Evolutionary conservation across 2,113 vertebrate species (phyloP), one percentile per base, ranked within the genome.

Genomic region (Triplophysa tibetana): DNA sequence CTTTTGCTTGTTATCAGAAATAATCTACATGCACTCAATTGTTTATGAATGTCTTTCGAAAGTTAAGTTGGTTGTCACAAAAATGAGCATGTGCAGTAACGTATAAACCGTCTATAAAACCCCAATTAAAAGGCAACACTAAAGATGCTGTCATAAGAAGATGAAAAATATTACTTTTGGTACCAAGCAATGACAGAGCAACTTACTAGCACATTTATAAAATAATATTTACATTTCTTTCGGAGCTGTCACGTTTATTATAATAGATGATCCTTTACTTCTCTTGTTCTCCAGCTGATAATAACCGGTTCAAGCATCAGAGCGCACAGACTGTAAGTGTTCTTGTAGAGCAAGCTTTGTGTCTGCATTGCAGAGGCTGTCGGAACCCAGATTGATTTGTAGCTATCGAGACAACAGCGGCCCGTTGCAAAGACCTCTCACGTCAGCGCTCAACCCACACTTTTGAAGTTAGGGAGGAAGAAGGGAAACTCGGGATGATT

Each of bases 331-430:
- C 26, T 12, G 68, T 70, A 56, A 78, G 43, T 70, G 58, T 24
- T 78, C 78, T 79, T 81, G 75, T 81, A 66, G 60, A 54, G 62
- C 26, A 70, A 86, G 84, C 77, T 65, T 33, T 24, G 83, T 82
- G 86, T 83, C 92, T 91, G 92, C 92, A 93, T 88, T 93, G 91
- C 92, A 86, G 92, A 89, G 90, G 89, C 90, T 92, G 91, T 91
- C 88, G 33, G 76, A 68, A 65, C 70, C 19, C 84, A 79, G 77
- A 89, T 89, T 92, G 90, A 93, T 93, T 92, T 91, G 90, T 89
- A 85, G 89, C 88, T 78, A 84, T 81, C 62, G 84, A 91, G 89
- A 89, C 88, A 85, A 88, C 88, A 79, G 82, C 72, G 87, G 86
- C 88, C 77, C 52, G 80, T 83, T 84, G 77, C 43, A 0, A 83